phyloP scores from a whole-genome alignment of 2,113 vertebrate species.

The Nesoenas mayeri region DNA sequence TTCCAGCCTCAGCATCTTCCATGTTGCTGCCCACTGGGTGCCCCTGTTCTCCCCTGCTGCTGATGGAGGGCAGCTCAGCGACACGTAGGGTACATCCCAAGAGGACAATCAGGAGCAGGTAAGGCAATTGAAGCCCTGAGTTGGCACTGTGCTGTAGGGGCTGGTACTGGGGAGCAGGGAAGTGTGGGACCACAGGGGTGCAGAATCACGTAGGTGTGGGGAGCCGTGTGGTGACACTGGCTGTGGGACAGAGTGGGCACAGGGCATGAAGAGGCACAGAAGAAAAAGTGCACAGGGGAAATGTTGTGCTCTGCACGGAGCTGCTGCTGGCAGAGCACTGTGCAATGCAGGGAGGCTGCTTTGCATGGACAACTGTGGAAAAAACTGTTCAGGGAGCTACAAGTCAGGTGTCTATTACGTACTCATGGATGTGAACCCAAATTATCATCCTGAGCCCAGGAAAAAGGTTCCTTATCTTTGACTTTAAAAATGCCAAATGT shows the following conservation, averaged over 20 bases:
- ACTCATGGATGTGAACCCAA: neutral
- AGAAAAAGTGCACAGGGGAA: neutral
- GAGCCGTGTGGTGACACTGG: neutral
- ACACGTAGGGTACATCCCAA: fast-evolving
- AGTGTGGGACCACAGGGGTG: neutral
- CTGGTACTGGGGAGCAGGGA: neutral
- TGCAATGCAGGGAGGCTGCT: neutral
- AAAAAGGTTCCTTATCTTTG: neutral
- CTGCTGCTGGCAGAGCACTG: neutral
- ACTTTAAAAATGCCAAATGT: neutral
- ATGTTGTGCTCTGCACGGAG: fast-evolving
- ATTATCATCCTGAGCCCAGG: neutral
- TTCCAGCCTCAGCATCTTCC: neutral
- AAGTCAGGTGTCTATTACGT: neutral
- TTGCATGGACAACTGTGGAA: neutral
- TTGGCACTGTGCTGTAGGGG: fast-evolving
- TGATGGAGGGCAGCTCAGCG: neutral
- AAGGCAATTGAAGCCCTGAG: neutral
- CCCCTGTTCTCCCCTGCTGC: neutral
- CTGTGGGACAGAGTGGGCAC: neutral
- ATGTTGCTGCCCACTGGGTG: neutral
- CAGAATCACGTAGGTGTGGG: fast-evolving
- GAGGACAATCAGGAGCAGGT: neutral
- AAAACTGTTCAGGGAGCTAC: neutral
- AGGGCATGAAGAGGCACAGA: neutral